These are phyloP conservation scores for Gallinago paraguaiae DNA, from an alignment of 2,113 vertebrate genomes.

Conservation along the genomic window DNA sequence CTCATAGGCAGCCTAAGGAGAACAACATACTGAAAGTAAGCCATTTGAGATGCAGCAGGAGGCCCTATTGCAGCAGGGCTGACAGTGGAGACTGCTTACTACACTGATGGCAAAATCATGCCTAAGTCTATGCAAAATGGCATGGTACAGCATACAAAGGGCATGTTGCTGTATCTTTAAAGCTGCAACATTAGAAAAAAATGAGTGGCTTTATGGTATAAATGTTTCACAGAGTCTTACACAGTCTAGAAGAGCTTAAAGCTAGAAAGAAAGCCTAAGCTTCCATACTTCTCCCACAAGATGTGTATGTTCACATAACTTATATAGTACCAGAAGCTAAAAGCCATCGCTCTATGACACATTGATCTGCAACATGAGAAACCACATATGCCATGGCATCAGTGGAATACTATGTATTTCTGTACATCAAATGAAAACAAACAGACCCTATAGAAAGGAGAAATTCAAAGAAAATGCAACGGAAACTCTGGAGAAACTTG, in stretches of 20 bases:
- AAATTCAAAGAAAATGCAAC: background rate
- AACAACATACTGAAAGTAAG: background rate
- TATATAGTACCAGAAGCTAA: background rate
- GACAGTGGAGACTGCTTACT: background rate
- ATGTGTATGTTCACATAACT: background rate
- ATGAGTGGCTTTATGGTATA: background rate
- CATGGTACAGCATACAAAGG: background rate
- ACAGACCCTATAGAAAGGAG: background rate
- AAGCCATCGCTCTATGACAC: background rate
- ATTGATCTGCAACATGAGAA: background rate
- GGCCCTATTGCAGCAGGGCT: background rate
- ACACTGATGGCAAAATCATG: background rate
- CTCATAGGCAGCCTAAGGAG: background rate
- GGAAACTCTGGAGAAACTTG: background rate
- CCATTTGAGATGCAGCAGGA: background rate
- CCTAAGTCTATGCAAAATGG: background rate
- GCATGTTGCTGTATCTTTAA: background rate
- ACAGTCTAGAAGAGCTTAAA: background rate
- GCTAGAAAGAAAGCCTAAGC: background rate
- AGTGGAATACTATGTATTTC: background rate
- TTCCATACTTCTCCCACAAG: background rate
- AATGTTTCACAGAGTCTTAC: background rate
- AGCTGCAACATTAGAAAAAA: constrained; percentile 2
- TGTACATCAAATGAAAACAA: background rate
- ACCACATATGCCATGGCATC: background rate